Evolutionary conservation across 2,113 vertebrate genomes (phyloP), one percentile per base, ranked within the genome.

Genomic region (Ailurus styani): DNA sequence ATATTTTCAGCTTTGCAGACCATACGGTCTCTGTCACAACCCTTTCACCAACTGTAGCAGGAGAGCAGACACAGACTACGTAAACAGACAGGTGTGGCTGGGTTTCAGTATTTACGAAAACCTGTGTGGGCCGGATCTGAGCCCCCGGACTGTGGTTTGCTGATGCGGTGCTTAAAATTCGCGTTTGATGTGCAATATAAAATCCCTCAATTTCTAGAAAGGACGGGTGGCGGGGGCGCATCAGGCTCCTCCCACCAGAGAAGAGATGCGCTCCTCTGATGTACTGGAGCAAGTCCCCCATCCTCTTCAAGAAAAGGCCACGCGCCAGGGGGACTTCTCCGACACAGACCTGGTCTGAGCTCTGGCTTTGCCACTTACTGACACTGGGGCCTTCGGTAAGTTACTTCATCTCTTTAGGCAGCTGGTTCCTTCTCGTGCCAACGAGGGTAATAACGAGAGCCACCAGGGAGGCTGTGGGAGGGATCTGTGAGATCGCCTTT

Each of bases 81-180:
- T 20, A 86, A 83, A 66, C 52, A 52, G 60, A 47, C 4, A 6
- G 45, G 60, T 5, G 12, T 72, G 68, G 20, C 66, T 10, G 9
- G 4, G 57, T 23, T 40, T 86, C 42, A 68, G 8, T 64, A 52
- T 64, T 79, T 90, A 85, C 45, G 13, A 93, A 96, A 83, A 75
- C 50, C 83, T 0, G 0, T 25, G 20, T 21, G 52, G 18, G 62
- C 34, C 13, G 10, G 57, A n/a, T 45, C 31, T 34, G 42, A 77
- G 40, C 31, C 42, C 7, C 2, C 0, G 6, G 37, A 6, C 45
- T 17, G 2, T 0, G 18, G 52, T 45, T n/a, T 72, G 78, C 40
- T 21, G 6, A n/a, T 12, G 40, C 40, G 12, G 5, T 18, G 47
- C 73, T 50, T 50, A 21, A 88, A 85, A 18, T 86, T n/a, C 29